Percentiles rank a stretch among this genome's conserved stretches.
These are phyloP conservation scores for Plebejus anna DNA, from an alignment of 2,888 invertebrate species.

Conservation along the genomic window DNA sequence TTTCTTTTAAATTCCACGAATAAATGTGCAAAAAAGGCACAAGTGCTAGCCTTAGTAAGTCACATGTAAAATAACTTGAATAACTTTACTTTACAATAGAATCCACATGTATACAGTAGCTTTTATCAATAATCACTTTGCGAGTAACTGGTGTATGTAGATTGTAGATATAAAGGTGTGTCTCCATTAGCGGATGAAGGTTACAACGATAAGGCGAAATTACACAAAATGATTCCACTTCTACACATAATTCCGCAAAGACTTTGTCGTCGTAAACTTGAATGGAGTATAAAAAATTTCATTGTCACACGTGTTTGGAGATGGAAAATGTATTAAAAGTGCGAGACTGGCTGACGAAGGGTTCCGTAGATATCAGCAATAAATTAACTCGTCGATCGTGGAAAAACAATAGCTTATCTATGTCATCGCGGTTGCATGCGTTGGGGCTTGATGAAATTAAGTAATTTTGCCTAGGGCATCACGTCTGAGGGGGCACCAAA, in stretches of 20 bases:
- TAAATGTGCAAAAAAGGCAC: too few species aligned
- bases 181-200: conserved; percentile 9
- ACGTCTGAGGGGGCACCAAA: too few species aligned
- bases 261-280: background rate
- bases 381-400: too few species aligned
- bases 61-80: too few species aligned
- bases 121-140: conserved; percentile 5
- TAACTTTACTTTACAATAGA: background rate
- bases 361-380: background rate
- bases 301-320: background rate
- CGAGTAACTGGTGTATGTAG: background rate
- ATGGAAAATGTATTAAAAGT: background rate
- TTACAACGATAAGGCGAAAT: background rate
- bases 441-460: too few species aligned
- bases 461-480: too few species aligned
- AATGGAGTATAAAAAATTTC: background rate
- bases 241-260: background rate
- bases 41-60: too few species aligned
- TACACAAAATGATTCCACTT: conserved; percentile 1
- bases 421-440: too few species aligned
- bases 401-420: too few species aligned
- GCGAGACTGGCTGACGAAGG: background rate
- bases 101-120: background rate
- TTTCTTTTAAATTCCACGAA: too few species aligned
- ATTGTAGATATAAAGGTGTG: background rate